phyloP scores from a whole-genome alignment of 35 echinoderm and acorn worm genomes.

The Hemicentrotus pulcherrimus region DNA sequence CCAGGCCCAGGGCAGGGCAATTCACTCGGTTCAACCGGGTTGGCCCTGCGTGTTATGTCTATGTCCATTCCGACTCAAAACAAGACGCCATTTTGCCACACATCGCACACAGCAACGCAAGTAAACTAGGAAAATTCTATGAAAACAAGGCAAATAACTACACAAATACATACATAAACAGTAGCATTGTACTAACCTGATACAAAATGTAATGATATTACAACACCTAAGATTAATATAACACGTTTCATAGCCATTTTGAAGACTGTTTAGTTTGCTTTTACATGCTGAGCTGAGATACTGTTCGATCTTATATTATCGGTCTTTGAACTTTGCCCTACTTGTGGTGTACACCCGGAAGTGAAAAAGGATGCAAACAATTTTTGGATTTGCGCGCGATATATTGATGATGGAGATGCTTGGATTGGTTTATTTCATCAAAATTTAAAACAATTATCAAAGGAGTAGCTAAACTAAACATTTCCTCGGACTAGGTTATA shows the following conservation, averaged over 20 bases:
- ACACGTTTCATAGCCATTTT: not conserved
- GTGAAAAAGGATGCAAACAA: not conserved
- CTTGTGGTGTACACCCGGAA: not conserved
- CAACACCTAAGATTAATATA: not conserved
- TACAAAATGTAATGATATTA: not conserved
- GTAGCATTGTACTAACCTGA: not conserved
- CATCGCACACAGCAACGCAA: slow-evolving; percentile 8
- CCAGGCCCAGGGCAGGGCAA: too few relatives aligned
- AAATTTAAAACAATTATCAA: not conserved
- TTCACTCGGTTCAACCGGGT: too few relatives aligned
- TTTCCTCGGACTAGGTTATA: too few relatives aligned
- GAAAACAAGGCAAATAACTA: not conserved
- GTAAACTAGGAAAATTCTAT: not conserved
- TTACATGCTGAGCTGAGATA: not conserved
- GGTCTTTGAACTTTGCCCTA: slow-evolving; percentile 16
- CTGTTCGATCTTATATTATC: not conserved
- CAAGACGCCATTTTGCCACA: slow-evolving; percentile 9
- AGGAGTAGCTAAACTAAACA: not conserved
- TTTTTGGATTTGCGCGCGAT: not conserved
- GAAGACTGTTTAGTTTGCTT: not conserved
- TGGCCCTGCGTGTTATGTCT: too few relatives aligned
- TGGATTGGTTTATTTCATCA: not conserved
- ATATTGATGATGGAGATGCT: not conserved
- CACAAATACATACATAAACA: not conserved
- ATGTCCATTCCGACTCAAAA: not conserved